Conservation (phyloP, 92 coral and sea anemone species). For the Phenganax stokvisi region DNA sequence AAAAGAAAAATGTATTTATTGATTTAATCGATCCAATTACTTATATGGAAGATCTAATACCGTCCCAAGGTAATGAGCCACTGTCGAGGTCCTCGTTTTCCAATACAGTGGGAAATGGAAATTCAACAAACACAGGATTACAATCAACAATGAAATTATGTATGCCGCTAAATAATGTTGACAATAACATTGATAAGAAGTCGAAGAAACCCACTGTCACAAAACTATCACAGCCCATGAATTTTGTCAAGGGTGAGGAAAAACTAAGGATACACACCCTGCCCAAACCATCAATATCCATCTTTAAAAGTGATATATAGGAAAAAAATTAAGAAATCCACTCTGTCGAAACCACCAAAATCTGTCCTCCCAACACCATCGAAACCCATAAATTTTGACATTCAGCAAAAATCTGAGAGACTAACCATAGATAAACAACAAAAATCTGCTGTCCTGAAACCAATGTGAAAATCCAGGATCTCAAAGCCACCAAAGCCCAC, state of each 20-base stretch:
- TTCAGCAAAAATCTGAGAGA: not conserved
- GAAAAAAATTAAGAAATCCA: not conserved
- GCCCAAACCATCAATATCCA: not conserved
- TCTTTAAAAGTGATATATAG: not conserved
- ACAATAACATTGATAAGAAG: not conserved
- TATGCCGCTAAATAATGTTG: not conserved
- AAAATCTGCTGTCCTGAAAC: not conserved
- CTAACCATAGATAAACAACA: not conserved
- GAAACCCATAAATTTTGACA: too few species aligned
- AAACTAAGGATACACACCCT: not conserved
- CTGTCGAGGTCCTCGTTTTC: too few species aligned
- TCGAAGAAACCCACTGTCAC: not conserved
- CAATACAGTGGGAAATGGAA: not conserved
- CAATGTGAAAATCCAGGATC: not conserved
- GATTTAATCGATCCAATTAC: constrained; percentile 30
- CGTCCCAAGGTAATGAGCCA: constrained; percentile 4
- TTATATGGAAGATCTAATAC: constrained; percentile 25
- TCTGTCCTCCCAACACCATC: too few species aligned
- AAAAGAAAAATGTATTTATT: constrained; percentile 26
- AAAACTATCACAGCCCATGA: not conserved
- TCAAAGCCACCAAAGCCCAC: not conserved
- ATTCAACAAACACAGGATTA: constrained; percentile 11
- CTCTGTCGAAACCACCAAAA: not conserved
- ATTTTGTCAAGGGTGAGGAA: not conserved
- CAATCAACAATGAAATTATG: not conserved